These are phyloP conservation scores for Leptopilina drosophilae DNA, from an alignment of 2,888 invertebrate species.

Conservation along the genomic window DNA sequence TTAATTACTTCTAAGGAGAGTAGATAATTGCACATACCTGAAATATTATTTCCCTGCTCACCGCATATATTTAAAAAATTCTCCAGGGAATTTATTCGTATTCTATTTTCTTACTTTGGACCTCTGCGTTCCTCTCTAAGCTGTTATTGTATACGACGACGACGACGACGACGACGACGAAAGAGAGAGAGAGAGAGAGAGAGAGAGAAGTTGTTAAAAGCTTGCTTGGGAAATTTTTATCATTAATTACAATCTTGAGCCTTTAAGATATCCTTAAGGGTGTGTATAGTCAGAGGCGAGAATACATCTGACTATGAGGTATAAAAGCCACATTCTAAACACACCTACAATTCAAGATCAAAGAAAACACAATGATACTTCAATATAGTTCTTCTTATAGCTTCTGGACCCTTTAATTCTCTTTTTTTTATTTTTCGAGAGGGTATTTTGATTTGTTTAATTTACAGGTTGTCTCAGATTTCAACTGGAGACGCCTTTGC, in stretches of 20 bases:
- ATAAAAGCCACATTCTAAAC: constrained; percentile 10
- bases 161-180: too few species aligned
- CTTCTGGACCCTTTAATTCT: constrained; percentile 17
- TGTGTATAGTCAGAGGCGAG: constrained; percentile 8
- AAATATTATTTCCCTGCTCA: too few species aligned
- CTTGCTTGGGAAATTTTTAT: neutral
- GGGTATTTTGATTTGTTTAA: neutral
- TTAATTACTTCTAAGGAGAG: too few species aligned
- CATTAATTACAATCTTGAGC: constrained; percentile 13
- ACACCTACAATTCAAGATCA: neutral
- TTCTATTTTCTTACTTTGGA: too few species aligned
- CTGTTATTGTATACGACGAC: too few species aligned
- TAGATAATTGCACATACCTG: too few species aligned
- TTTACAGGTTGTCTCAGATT: constrained; percentile 14
- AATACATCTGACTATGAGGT: neutral
- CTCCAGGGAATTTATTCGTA: too few species aligned
- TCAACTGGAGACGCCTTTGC: neutral
- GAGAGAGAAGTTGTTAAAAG: neutral
- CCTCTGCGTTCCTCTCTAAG: too few species aligned
- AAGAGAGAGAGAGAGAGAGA: too few species aligned
- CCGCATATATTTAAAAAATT: too few species aligned
- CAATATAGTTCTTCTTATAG: neutral
- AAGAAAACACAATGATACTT: constrained; percentile 19
- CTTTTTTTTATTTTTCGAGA: neutral
- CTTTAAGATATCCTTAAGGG: constrained; percentile 9